Base-by-base conservation (phyloP, 2,888 invertebrate species). In the Leptinotarsa rubiginosa region DNA sequence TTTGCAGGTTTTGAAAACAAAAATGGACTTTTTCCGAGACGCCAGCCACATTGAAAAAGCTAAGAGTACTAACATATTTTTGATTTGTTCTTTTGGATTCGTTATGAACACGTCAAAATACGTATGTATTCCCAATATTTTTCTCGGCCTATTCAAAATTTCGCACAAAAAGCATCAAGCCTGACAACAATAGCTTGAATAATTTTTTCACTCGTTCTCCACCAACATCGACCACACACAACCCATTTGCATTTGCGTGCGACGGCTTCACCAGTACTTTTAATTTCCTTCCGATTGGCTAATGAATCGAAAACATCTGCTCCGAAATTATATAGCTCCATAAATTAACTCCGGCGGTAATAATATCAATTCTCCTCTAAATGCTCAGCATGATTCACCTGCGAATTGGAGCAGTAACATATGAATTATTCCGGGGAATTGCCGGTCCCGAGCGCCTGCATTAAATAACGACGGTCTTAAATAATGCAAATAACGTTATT, bases 401-500 rank as follows among this genome's bases (percentile, higher is more conserved):
- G 66, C 73, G 62, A 31, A 62, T 62, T n/a, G 62, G 41, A 15
- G 47, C 69, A 52, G 20, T 52, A 69, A 65, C 54, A 22, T 66
- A 52, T 74, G 62, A 74, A 74, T 74, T 70, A 70, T 62, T 54
- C 49, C 20, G 65, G 59, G 41, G 65, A 74, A 74, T 74, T 70
- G 70, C 66, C 59, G 59, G 50, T 69, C 41, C 22, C 50, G 50
- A 62, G 70, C 70, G 73, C 70, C 70, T 74, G 67, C 59, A 25
- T 65, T 49, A 20, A 70, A 69, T 65, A 52, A 66, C 66, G 47
- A 47, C 41, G 52, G 66, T 31, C 67, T 56, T 70, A 66, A 69
- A 74, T 74, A 74, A 70, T 74, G 65, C 66, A 62, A 74, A 70
- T 66, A 70, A 49, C 59, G 13, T 62, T 62, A 74, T 74, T 74